Conservation (phyloP, 2,888 invertebrate species). For the Papilio elwesi region DNA sequence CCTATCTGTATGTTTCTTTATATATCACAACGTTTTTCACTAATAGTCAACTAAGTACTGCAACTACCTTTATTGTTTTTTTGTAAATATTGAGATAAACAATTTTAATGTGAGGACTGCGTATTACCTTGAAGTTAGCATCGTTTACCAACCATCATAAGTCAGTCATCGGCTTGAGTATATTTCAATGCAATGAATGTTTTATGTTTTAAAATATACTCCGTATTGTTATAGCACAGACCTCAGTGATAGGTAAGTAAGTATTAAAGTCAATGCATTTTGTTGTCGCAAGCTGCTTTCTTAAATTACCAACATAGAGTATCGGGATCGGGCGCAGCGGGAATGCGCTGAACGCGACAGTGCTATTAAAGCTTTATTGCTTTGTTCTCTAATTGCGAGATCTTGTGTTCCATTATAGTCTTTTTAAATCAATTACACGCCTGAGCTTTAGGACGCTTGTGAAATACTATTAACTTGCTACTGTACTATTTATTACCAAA, state of each 20-base stretch:
- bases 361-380: constrained; percentile 55
- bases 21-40: too few relatives aligned
- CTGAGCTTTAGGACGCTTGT: constrained; percentile 1
- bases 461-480: background rate
- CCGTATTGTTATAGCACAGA: background rate
- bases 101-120: too few relatives aligned
- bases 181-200: too few relatives aligned
- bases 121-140: too few relatives aligned
- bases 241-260: background rate
- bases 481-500: background rate
- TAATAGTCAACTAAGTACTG: too few relatives aligned
- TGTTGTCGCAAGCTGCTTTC: constrained; percentile 18
- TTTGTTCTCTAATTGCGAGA: constrained; percentile 43
- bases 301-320: constrained; percentile 17
- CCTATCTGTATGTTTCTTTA: too few relatives aligned
- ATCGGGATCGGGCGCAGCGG: background rate
- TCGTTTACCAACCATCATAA: too few relatives aligned
- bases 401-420: constrained; percentile 36
- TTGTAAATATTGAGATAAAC: too few relatives aligned
- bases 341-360: constrained; percentile 23
- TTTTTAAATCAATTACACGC: constrained; percentile 29
- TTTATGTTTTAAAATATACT: too few relatives aligned
- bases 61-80: too few relatives aligned
- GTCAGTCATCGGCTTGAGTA: too few relatives aligned
- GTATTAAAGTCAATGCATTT: background rate